Base-by-base conservation (phyloP, 2,113 vertebrate genomes). In the Dipodomys ordii region DNA sequence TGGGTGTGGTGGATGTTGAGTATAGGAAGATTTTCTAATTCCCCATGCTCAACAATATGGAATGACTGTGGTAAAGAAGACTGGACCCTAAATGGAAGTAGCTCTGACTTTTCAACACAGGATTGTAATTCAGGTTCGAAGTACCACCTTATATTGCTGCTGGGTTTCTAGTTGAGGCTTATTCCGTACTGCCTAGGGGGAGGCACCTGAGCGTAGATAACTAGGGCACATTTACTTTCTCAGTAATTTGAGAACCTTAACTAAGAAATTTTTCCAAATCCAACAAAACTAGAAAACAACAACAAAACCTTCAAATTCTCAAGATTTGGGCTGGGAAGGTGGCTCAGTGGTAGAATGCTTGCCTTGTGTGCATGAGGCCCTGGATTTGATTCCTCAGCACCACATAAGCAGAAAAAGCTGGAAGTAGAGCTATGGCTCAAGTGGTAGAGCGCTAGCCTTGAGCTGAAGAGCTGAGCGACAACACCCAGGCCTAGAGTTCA, bases 91-190 rank as follows among this genome's bases (percentile, higher is more conserved):
- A 94, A 15, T 71, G 71, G 73, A 57, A 10, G 86, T 73, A 97
- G 18, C 60, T 93, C 53, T 82, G n/a, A 92, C 71, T 69, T 97
- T 96, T 95, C 73, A 90, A 93, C 35, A 92, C 35, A 32, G 64
- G 53, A 87, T 1, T 94, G 28, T 4, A 88, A 65, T 94, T 95
- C 62, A 60, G 94, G 81, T 89, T 97, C 6, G 7, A 87, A 78
- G 3, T 94, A 79, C 88, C 78, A 68, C 62, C 22, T 32, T 46
- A 22, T 32, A 32, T 68, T 46, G 83, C 0, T 20, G 1, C 9
- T 60, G 49, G 49, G 2, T 25, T 68, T 88, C 44, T 53, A 76
- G 49, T 44, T 20, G 65, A 86, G 69, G 16, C 13, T 28, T 69
- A 39, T 20, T 28, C 83, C 64, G 32, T 30, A 9, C 12, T 20